A percentile compares a stretch with the other conserved stretches of the same genome.
Evolutionary conservation across 92 coral and sea anemone genomes (phyloP).

Genomic region (Muricea muricata): DNA sequence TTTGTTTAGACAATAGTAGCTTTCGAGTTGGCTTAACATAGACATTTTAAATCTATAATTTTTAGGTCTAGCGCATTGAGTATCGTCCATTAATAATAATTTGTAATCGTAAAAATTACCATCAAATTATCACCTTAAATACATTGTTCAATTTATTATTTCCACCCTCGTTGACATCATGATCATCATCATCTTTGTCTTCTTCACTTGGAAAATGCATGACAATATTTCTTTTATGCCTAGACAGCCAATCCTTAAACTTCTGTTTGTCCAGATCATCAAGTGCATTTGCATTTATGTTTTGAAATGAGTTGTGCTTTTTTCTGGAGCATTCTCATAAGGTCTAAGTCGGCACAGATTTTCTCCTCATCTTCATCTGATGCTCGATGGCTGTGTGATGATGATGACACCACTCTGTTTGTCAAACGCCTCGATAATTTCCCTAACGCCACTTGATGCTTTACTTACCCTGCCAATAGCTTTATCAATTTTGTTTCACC

Average conservation of each 20-base stretch:
- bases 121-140: no score
- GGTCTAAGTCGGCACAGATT: constrained; percentile 51
- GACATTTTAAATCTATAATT: no score
- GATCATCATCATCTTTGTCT: constrained; percentile 8
- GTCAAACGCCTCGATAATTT: constrained; percentile 29
- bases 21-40: no score
- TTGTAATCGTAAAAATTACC: no score
- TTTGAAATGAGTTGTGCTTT: constrained; percentile 66
- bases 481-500: not conserved
- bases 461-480: constrained; percentile 20
- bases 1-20: no score
- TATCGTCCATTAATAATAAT: no score
- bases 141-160: no score
- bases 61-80: no score
- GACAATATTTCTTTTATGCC: constrained; percentile 58
- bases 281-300: constrained; percentile 59
- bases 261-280: constrained; percentile 53
- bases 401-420: constrained; percentile 33
- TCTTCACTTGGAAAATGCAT: constrained; percentile 58
- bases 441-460: not conserved
- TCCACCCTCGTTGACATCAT: no score
- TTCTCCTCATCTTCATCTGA: constrained; percentile 60
- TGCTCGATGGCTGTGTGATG: constrained; percentile 64
- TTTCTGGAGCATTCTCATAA: constrained; percentile 19
- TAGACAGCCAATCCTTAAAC: constrained; percentile 59